Base-by-base conservation (phyloP, 2,113 vertebrate genomes). In the Pomatorhinus ruficollis region DNA sequence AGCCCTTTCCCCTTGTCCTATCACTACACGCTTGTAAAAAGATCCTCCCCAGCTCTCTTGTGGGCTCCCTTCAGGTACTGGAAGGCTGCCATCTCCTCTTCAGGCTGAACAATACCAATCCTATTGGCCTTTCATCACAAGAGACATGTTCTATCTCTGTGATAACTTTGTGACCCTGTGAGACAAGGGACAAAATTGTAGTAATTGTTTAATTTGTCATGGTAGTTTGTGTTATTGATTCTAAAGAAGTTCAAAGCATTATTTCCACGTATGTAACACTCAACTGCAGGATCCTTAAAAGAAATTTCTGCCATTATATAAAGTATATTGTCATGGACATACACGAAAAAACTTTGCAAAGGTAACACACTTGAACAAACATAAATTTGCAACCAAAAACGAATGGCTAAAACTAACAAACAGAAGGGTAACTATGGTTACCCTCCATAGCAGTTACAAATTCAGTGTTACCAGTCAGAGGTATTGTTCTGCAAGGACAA, bases 101-200 rank as follows among this genome's bases (percentile, higher is more conserved):
- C 30, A 35, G 31, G 20, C 19, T 47, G 57, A 79, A 31, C 8
- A 35, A 56, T 10, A 16, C 49, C 57, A 49, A 4, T 40, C 9
- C 13, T 63, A 25, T 49, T 7, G 30, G 13, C 10, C 8, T 70
- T 61, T 35, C 11, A 7, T 56, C 57, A 35, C 2, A 63, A 42
- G 13, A 25, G 9, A 63, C 0, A 0, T 35, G 20, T 17, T 56
- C 16, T 30, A 18, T 35, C 21, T 25, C 31, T 64, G 9, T 17
- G 40, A 47, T 54, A 25, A 40, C 1, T 40, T 56, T 0, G 2
- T 56, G 35, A 49, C 35, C 17, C 10, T 56, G 14, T 24, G 30
- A 42, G 17, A 80, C 9, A 56, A 31, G 21, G 30, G 42, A 71
- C 49, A 56, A 49, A 49, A n/a, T 50, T 30, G 7, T 14, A 70